A percentile compares a stretch with the other conserved stretches of the same genome.
These are phyloP conservation scores for Caerostris darwini DNA, from an alignment of 1,140 invertebrate species.

Conservation along the genomic window DNA sequence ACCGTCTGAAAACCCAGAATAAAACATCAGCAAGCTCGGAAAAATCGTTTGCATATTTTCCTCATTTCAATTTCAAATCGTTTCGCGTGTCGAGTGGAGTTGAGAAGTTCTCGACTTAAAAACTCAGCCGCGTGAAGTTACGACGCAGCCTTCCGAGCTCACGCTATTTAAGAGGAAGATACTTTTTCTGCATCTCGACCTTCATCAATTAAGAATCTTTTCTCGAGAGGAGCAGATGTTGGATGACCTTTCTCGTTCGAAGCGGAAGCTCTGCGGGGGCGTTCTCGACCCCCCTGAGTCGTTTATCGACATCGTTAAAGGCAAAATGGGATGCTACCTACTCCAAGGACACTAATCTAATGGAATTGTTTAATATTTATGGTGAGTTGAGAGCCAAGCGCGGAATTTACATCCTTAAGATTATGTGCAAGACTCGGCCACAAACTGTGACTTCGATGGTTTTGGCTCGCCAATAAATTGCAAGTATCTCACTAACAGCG, in stretches of 20 bases:
- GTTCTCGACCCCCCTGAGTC: constrained; percentile 8
- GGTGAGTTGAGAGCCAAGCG: not conserved
- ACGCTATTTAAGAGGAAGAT: not conserved
- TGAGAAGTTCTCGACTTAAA: not conserved
- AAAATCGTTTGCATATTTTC: not conserved
- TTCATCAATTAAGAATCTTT: constrained; percentile 22
- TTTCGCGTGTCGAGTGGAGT: not conserved
- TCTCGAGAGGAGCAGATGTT: constrained; percentile 21
- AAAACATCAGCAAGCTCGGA: not conserved
- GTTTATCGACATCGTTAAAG: constrained; percentile 53
- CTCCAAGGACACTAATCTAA: not conserved
- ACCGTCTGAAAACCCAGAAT: too few species aligned
- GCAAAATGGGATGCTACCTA: constrained; percentile 30
- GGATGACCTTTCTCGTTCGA: constrained; percentile 22
- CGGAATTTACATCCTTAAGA: constrained; percentile 8
- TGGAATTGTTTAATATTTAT: constrained; percentile 27
- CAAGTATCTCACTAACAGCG: too few species aligned
- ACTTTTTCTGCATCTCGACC: not conserved
- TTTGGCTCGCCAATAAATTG: too few species aligned
- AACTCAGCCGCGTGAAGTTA: not conserved
- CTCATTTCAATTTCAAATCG: not conserved
- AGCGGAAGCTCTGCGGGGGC: constrained; percentile 48
- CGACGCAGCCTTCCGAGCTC: not conserved
- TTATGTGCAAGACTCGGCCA: not conserved
- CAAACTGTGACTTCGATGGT: too few species aligned